Base-by-base conservation (phyloP, 2,113 vertebrate species). In the Gymnarchus niloticus region DNA sequence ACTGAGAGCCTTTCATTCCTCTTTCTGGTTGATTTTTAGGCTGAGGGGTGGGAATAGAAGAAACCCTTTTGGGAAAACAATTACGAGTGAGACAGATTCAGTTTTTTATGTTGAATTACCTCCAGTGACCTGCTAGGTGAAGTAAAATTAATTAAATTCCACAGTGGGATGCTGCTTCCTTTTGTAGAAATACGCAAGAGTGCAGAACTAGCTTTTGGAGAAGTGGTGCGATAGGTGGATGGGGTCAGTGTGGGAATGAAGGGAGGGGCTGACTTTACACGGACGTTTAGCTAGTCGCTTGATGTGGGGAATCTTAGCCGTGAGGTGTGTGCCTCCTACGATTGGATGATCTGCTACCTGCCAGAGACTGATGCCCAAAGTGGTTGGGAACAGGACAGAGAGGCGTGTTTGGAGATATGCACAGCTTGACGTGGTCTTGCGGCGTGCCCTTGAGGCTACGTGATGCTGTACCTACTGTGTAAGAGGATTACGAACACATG, bases 121-220 rank as follows among this genome's bases (percentile, higher is more conserved):
- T 54, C 49, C 80, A n/a, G 14, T 82, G 80, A 82, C 80, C 51
- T 19, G 51, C 80, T 41, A 56, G 51, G 6, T n/a, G 28, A 54
- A 52, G 28, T 33, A 82, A 82, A 82, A 82, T 82, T 82, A 82
- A 82, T 82, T 54, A 82, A 82, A 82, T 82, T 82, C 80, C 51
- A 17, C 51, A 8, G 80, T 33, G 51, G 51, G 49, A 33, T 51
- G 25, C 25, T 6, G 80, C 49, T 54, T 37, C 17, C 51, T 37
- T 54, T 54, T 57, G 12, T 57, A n/a, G n/a, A n/a, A 78, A 44
- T 46, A 21, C 76, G 19, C 41, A 78, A 78, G 49, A 17, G 80
- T 41, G 6, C 12, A 56, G 80, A 82, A 49, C 10, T 51, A 56
- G 80, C 6, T 56, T 82, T 54, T 33, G 0, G 14, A 28, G 28